These are phyloP conservation scores for Actinernus sp. DNA, from an alignment of 92 coral and sea anemone genomes.

Conservation along the genomic window DNA sequence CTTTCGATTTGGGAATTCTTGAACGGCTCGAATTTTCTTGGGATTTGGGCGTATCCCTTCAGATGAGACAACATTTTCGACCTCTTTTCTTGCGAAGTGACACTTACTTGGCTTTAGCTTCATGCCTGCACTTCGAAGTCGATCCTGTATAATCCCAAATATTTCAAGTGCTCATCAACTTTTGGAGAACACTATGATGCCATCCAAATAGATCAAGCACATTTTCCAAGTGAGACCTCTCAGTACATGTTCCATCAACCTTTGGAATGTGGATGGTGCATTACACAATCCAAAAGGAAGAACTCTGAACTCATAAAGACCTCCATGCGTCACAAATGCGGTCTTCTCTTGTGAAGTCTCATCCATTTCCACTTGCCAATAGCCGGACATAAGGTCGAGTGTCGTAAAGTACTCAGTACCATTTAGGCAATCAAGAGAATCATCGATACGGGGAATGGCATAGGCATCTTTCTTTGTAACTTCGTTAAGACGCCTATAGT, in stretches of 20 bases:
- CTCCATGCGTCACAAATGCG: no score
- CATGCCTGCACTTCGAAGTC: conserved; percentile 3
- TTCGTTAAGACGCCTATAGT: conserved; percentile 20
- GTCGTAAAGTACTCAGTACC: conserved; percentile 15
- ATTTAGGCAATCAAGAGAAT: conserved; percentile 15
- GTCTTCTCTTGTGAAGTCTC: conserved; percentile 1
- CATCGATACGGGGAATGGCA: conserved; percentile 30
- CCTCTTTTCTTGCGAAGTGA: no score
- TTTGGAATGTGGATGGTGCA: background rate
- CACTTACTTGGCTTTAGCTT: no score
- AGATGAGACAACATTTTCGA: no score
- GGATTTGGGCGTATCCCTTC: background rate
- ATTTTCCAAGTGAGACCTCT: conserved; percentile 1
- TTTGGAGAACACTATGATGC: conserved; percentile 6
- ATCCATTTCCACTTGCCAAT: no score
- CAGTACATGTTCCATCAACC: background rate
- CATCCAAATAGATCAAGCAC: conserved; percentile 1
- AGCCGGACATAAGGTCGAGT: conserved; percentile 23
- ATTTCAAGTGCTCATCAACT: no score
- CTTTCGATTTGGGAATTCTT: conserved; percentile 1
- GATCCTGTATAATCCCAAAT: conserved; percentile 6
- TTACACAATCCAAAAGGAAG: background rate
- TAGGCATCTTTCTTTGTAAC: conserved; percentile 52
- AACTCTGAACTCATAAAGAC: no score
- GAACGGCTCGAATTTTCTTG: background rate